Percentiles rank a stretch among this genome's conserved stretches.
phyloP scores from a whole-genome alignment of 2,888 invertebrate species.

The Caenorhabditis sp. region DNA sequence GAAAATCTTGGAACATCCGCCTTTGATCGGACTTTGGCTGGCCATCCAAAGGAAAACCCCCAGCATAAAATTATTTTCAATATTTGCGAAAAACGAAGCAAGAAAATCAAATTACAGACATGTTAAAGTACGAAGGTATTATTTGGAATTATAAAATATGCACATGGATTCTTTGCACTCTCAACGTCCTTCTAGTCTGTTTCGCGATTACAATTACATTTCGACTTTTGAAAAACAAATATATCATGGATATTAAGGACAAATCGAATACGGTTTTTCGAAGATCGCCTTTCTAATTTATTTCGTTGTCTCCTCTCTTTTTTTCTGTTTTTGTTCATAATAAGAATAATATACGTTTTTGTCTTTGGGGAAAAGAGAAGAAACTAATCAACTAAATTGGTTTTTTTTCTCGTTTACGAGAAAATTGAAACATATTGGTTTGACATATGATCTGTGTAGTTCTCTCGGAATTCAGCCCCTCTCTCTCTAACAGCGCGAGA shows the following conservation, averaged over 20 bases:
- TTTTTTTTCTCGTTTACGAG: not conserved
- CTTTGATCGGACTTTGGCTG: too few species aligned
- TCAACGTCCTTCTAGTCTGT: constrained; percentile 22
- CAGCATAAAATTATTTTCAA: too few species aligned
- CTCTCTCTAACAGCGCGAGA: too few species aligned
- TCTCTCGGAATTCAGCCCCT: too few species aligned
- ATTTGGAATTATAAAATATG: constrained; percentile 23
- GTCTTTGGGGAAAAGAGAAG: not conserved
- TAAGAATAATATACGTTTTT: not conserved
- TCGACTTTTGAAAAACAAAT: constrained; percentile 34
- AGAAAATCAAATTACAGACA: not conserved
- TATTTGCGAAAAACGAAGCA: too few species aligned
- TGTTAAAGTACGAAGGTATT: constrained; percentile 14
- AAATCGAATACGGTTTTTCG: constrained; percentile 23
- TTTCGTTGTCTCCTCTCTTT: not conserved
- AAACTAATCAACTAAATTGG: not conserved
- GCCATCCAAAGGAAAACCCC: too few species aligned
- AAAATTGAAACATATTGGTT: not conserved
- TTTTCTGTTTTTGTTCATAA: not conserved
- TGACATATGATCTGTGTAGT: too few species aligned
- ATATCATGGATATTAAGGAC: constrained; percentile 43
- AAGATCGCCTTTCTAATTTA: constrained; percentile 25
- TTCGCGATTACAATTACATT: constrained; percentile 18
- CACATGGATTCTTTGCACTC: constrained; percentile 25
- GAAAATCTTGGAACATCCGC: too few species aligned